phyloP scores from a whole-genome alignment of 2,888 invertebrate genomes.

The Rosalia funebris region DNA sequence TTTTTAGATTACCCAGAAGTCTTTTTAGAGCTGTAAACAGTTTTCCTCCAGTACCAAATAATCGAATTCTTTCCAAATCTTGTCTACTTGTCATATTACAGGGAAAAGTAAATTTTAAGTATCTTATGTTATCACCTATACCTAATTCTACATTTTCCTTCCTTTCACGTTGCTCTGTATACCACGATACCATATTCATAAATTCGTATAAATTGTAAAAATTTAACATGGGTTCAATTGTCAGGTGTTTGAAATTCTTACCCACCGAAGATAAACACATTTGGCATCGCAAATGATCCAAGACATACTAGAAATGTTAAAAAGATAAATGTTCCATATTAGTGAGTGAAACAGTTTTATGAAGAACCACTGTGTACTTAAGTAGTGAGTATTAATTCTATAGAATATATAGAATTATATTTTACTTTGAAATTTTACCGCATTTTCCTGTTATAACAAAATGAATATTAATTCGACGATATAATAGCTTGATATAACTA shows the following conservation, averaged over 20 bases:
- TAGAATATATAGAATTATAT: no score
- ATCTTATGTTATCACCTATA: constrained; percentile 69
- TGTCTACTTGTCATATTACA: constrained; percentile 76
- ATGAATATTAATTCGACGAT: no score
- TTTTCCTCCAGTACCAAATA: constrained; percentile 80
- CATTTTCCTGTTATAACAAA: no score
- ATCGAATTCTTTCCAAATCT: constrained; percentile 70
- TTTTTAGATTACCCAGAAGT: constrained; percentile 73
- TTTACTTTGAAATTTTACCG: no score
- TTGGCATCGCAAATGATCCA: constrained; percentile 80
- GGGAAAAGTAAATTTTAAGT: constrained; percentile 77
- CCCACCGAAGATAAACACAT: constrained; percentile 77
- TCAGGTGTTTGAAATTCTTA: constrained; percentile 71
- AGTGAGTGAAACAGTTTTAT: no score
- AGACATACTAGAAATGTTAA: constrained; percentile 69
- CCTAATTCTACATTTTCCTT: constrained; percentile 59
- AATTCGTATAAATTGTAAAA: constrained; percentile 87
- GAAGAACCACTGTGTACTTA: no score
- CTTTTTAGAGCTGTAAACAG: constrained; percentile 73
- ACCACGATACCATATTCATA: constrained; percentile 83
- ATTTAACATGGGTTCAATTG: constrained; percentile 79
- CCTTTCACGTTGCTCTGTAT: constrained; percentile 68
- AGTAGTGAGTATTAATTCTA: no score
- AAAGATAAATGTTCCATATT: no score
- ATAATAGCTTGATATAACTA: no score